Base-by-base conservation (phyloP, 2,797 vertebrate genomes). In the Oophaga sylvatica region DNA sequence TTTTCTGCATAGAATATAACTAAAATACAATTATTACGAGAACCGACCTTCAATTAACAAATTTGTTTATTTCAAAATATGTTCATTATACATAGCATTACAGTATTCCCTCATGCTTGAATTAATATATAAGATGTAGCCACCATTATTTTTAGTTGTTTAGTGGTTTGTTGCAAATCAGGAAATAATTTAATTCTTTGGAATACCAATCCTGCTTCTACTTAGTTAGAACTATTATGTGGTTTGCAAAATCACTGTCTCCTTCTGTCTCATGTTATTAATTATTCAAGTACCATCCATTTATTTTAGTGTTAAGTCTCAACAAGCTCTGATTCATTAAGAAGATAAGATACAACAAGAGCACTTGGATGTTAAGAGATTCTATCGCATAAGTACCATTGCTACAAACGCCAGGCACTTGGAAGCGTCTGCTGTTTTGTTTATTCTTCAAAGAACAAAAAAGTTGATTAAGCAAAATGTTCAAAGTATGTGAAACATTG, bases 211-310 rank as follows among this genome's bases (percentile, higher is more conserved):
- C 73, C 41, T 77, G 35, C 59, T 78, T 77, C 83, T 85, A 78
- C 83, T 77, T 85, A 77, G 83, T 90, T 91, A 90, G 92, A 93
- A 92, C 90, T 91, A 63, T 87, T 89, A 88, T 80, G 90, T 89
- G 85, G 68, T 91, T 93, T 90, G 81, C 89, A 81, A 92, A 91
- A 92, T 90, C 80, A 89, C 76, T 29, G 76, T 87, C 57, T 90
- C 19, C 67, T 93, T 89, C 83, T 91, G 79, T 89, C 90, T 91
- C 87, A 80, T 80, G 35, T 90, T 56, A 92, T 93, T 92, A 91
- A 92, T 92, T 91, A 92, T 93, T 92, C 89, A 92, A 15, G 78
- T 90, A 87, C 92, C 86, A 87, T 91, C 84, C 89, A 87, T 88
- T 92, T 90, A 86, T 88, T 92, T 90, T 91, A 85, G 90, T 85